Conservation (phyloP, 2,797 vertebrate species). For the Peromyscus aztecus region DNA sequence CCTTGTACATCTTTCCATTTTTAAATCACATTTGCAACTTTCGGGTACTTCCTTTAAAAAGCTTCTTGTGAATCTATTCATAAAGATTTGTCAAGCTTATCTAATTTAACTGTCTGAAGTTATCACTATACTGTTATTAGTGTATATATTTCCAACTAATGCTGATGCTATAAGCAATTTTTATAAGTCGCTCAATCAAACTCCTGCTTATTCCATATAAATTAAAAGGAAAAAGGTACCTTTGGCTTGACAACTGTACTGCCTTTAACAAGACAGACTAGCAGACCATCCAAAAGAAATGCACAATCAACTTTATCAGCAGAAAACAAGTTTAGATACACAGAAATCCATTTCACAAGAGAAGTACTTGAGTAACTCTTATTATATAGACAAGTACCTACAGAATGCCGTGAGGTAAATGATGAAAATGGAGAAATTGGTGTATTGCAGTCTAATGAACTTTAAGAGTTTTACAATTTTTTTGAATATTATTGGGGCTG, state of each 20-base stretch:
- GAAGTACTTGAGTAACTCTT: background rate
- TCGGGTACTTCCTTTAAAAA: slow-evolving; percentile 40
- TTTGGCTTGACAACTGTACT: background rate
- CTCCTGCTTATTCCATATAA: background rate
- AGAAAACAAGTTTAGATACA: background rate
- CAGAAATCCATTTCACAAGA: background rate
- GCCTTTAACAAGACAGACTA: background rate
- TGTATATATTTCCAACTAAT: background rate
- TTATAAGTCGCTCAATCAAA: slow-evolving; percentile 1
- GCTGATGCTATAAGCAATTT: background rate
- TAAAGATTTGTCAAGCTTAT: slow-evolving; percentile 47
- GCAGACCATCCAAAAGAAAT: background rate
- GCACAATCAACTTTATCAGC: background rate
- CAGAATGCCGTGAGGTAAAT: background rate
- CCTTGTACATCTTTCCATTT: slow-evolving; percentile 3
- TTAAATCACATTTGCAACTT: background rate
- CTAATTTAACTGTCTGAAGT: background rate
- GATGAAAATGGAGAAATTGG: background rate
- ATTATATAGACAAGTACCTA: background rate
- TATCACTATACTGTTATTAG: background rate
- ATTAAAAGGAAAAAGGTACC: background rate
- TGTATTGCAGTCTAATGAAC: background rate
- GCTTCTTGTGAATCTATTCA: slow-evolving; percentile 2
- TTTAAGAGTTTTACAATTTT: background rate
- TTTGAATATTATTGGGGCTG: background rate